Conservation (phyloP, 2,888 invertebrate species). For the Uropetala carovei region DNA sequence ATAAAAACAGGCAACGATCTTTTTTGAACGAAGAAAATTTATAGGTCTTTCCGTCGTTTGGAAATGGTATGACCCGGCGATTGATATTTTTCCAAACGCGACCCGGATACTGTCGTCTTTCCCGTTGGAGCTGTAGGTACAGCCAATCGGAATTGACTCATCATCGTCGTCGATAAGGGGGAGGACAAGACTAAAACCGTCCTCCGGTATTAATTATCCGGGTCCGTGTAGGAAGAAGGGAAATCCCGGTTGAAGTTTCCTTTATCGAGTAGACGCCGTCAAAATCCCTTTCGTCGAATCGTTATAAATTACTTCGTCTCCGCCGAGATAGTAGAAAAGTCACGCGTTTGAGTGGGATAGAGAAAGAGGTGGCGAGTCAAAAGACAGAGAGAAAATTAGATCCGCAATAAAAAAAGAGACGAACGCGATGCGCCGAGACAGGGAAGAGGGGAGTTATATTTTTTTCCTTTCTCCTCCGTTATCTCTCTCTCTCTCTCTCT, state of each 20-base stretch:
- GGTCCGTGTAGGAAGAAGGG: not conserved
- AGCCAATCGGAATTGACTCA: not conserved
- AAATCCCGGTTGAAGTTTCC: not conserved
- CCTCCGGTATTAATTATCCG: not conserved
- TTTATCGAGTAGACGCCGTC: constrained; percentile 3
- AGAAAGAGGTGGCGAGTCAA: not conserved
- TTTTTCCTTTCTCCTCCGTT: no score
- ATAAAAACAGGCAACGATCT: no score
- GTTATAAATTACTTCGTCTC: not conserved
- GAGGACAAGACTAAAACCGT: not conserved
- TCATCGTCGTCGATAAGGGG: not conserved
- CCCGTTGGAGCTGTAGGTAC: not conserved
- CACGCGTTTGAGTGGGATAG: not conserved
- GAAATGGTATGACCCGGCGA: not conserved
- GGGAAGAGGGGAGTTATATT: not conserved
- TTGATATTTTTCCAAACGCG: not conserved
- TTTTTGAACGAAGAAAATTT: no score
- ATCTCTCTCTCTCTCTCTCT: not conserved
- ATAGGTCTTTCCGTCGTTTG: not conserved
- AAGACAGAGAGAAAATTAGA: not conserved
- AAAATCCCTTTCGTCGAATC: not conserved
- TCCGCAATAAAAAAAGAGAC: not conserved
- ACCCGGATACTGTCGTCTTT: not conserved
- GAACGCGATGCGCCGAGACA: not conserved
- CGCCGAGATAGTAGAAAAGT: not conserved